Base-by-base conservation (phyloP, 2,797 vertebrate species). In the Tenualosa ilisha region DNA sequence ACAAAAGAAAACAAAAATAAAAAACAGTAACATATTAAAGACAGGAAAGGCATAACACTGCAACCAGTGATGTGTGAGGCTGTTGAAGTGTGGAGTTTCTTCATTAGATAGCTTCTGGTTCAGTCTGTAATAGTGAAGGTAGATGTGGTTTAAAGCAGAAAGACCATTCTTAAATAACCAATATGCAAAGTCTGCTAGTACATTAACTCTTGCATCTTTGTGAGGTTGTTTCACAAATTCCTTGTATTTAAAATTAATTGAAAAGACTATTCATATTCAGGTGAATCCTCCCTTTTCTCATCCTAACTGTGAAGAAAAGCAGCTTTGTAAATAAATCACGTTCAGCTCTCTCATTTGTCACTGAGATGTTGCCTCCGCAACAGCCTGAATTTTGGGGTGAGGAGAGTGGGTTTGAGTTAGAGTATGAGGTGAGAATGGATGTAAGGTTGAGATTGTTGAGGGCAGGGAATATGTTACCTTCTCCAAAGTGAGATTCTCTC, bases 121-220 rank as follows among this genome's bases (percentile, higher is more conserved):
- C 87, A 81, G 88, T 89, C 85, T 91, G 92, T 93, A 92, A 89
- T 79, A 68, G 92, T 95, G 93, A 95, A 95, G 95, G 95, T 95
- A 96, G 95, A 95, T 95, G 94, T 87, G 95, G 93, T 95, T 95
- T 95, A 94, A 95, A 95, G 94, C 93, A 89, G 85, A 89, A 84
- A 87, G 87, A 89, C 86, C 83, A 88, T 88, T 91, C 86, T 89
- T 90, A 90, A 89, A 92, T 89, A 91, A 87, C 88, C 88, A 89
- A 84, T 85, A 87, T 85, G 85, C 82, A 88, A 84, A 84, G 81
- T 68, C 22, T 88, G 81, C 84, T 86, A 90, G 83, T 84, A 86
- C 86, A 90, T 84, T 79, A 82, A 81, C 81, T 84, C 54, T 89
- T 89, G 88, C 88, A 86, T 88, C 87, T 24, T 24, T 87, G 59